phyloP scores from a whole-genome alignment of 2,113 vertebrate species.

The Microtus montanus region DNA sequence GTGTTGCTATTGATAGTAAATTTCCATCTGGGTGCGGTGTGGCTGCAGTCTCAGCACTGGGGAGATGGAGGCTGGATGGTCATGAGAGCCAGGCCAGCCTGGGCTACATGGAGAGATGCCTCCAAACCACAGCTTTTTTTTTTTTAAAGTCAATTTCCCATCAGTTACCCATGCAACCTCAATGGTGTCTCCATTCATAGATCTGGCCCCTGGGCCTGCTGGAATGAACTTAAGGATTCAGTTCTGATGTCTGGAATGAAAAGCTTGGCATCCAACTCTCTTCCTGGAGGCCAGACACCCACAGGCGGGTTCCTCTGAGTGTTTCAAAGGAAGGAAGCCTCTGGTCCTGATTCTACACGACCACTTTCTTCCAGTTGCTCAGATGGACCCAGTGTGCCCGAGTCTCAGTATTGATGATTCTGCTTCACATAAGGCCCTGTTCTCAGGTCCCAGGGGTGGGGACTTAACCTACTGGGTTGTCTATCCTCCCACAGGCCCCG shows the following conservation, averaged over 20 bases:
- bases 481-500: background rate
- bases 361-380: background rate
- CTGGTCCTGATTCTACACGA: background rate
- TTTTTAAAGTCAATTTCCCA: background rate
- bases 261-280: background rate
- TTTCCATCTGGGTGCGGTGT: background rate
- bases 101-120: background rate
- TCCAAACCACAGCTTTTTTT: background rate
- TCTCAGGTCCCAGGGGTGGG: background rate
- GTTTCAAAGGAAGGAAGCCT: accelerated
- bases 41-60: background rate
- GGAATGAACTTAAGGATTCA: background rate
- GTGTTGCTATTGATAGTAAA: background rate
- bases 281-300: background rate
- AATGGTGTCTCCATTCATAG: background rate
- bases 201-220: background rate
- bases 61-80: background rate
- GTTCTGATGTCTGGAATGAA: background rate
- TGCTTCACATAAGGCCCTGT: background rate
- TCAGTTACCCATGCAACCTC: background rate
- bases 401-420: background rate
- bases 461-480: background rate
- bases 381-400: background rate
- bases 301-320: background rate
- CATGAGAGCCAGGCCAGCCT: background rate